Base-by-base conservation (phyloP, 2,888 invertebrate genomes). In the Brenthis ino region DNA sequence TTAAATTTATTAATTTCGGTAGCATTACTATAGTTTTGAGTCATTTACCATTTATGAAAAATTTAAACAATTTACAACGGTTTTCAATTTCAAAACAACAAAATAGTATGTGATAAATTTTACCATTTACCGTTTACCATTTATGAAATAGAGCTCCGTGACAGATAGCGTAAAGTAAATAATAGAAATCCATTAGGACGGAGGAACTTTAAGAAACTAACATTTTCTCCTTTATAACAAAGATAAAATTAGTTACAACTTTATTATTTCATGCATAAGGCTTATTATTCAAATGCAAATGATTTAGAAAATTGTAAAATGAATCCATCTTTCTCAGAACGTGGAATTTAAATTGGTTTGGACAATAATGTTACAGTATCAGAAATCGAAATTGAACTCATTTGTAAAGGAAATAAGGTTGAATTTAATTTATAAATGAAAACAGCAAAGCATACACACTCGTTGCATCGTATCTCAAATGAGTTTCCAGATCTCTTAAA, bases 261-360 rank as follows among this genome's bases (percentile, higher is more conserved):
- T 57, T 70, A 72, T 60, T 48, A 20, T 16, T 24, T 56, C 11
- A 6, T 8, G 2, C 2, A 37, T 61, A 70, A 66, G 70, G 47
- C 24, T 33, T 53, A 60, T 58, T 57, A 68, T 68, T n/a, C 20
- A 28, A 57, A 37, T 54, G 11, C 13, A 20, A 51, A 54, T 60
- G 60, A 51, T 68, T 68, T 57, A 28, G 8, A 53, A 20, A 60
- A 50, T 20, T 57, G 48, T 53, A 43, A 54, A 66, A 70, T 57
- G 58, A 54, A 61, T 57, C 58, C 48, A 67, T 67, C 63, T 67
- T 63, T 53, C 55, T 43, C 55, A 56, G 70, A 64, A 72, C 66
- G 66, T 70, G 64, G 66, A 70, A 72, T 66, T 70, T 67, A 68
- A 72, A 72, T 68, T 68, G 66, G 57, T 68, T 65, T 55, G 60